Base-by-base conservation (phyloP, 2,113 vertebrate genomes). In the Ophthalmolycus amberensis region DNA sequence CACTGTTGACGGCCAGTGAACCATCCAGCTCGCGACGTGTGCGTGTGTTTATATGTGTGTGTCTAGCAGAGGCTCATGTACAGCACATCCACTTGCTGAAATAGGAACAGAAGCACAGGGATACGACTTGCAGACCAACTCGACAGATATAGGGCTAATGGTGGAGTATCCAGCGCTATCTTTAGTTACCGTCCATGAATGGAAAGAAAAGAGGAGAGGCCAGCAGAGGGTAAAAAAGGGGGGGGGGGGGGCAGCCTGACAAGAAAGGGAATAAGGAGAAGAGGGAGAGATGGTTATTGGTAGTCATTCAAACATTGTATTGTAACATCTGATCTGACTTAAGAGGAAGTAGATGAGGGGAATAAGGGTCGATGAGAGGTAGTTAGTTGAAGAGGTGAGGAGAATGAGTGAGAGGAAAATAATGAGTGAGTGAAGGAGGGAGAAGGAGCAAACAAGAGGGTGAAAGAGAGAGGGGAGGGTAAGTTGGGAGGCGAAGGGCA, bases 361-460 rank as follows among this genome's bases (percentile, higher is more conserved):
- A 50, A 0, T 7, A 59, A 54, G 59, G 48, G 70, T 22, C 27
- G 38, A 5, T n/a, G 50, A 75, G 80, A 71, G 83, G 71, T 27
- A 38, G 34, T 71, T 60, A 74, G 65, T 71, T 77, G 67, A 86
- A 73, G 83, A 63, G 75, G 70, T 48, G 59, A 85, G 22, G 42
- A 52, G 80, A 88, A 22, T 16, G 38, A 71, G 73, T 27, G 80
- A 71, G 75, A 40, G 48, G 32, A 46, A 27, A 67, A 50, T 63
- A 44, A 25, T 22, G 69, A 79, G 11, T 77, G 78, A 88, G 48
- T 66, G 75, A 84, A 84, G 63, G 71, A 76, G 79, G 54, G 75
- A 83, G 81, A 75, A 54, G 42, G 87, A 88, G 60, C 81, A 80
- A 90, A 91, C 65, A 56, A 86, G 58, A 76, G 89, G 70, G 72